Conservation (phyloP, 2,888 invertebrate species). For the Poecilus cupreus region DNA sequence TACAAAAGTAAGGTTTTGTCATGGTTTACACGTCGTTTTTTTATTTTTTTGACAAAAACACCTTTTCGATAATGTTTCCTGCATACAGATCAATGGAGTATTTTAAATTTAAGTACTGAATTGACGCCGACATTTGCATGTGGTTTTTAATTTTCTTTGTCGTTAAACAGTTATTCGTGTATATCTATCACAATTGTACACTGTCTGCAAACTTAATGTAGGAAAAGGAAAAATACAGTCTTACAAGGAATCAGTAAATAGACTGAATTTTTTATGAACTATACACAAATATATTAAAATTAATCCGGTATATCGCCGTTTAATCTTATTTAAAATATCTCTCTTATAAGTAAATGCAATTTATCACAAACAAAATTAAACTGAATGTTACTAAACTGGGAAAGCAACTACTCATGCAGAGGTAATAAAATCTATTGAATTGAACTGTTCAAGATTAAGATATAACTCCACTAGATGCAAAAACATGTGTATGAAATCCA, state of each 20-base stretch:
- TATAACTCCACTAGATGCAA: too few species aligned
- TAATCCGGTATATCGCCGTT: too few species aligned
- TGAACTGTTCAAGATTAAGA: too few species aligned
- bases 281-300: too few species aligned
- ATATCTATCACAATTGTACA: background rate
- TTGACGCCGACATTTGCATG: conserved; percentile 21
- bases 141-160: conserved; percentile 7
- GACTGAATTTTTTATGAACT: background rate
- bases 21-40: conserved; percentile 26
- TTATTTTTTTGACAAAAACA: conserved; percentile 51
- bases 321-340: too few species aligned
- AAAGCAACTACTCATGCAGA: too few species aligned
- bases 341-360: too few species aligned
- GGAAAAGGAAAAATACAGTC: background rate
- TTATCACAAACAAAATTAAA: too few species aligned
- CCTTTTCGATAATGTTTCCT: conserved; percentile 40
- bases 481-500: too few species aligned
- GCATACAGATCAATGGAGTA: conserved; percentile 39
- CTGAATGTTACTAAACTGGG: too few species aligned
- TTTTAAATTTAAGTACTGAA: conserved; percentile 39
- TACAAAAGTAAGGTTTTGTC: conserved; percentile 38
- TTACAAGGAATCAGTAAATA: background rate
- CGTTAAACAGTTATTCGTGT: background rate
- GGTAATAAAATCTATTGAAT: too few species aligned
- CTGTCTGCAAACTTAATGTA: conserved; percentile 20